Conservation (phyloP, 2,888 invertebrate genomes). For the Hoplodrina ambigua region DNA sequence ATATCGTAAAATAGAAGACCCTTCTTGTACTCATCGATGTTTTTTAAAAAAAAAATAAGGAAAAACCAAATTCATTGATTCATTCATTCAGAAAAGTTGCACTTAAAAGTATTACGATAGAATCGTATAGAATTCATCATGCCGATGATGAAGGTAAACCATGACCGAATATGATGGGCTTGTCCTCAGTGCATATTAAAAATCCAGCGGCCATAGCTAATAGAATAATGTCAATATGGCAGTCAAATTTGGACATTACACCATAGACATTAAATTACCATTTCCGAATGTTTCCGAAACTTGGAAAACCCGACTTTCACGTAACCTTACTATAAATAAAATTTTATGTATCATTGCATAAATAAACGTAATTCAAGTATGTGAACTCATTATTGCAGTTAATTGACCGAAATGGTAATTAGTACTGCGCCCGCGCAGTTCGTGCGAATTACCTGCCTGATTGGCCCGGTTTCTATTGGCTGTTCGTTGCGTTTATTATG, state of each 20-base stretch:
- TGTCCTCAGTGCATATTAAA: slow-evolving; percentile 13
- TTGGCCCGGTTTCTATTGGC: slow-evolving; percentile 45
- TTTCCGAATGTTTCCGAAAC: slow-evolving; percentile 7
- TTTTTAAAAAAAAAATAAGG: neutral
- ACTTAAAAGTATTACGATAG: neutral
- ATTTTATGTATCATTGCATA: slow-evolving; percentile 48
- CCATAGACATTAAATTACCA: slow-evolving; percentile 21
- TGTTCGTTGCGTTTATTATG: slow-evolving; percentile 27
- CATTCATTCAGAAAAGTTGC: neutral
- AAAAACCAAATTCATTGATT: neutral
- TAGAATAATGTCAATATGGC: slow-evolving; percentile 19
- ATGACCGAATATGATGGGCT: slow-evolving; percentile 1
- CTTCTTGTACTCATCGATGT: too few relatives aligned
- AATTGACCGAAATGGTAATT: slow-evolving; percentile 48
- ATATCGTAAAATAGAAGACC: too few relatives aligned
- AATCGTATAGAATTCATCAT: neutral
- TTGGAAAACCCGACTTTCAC: slow-evolving; percentile 2
- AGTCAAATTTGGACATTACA: slow-evolving; percentile 15
- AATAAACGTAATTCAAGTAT: slow-evolving; percentile 46
- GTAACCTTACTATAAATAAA: slow-evolving; percentile 1
- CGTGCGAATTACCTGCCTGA: slow-evolving; percentile 36
- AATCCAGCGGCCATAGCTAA: neutral
- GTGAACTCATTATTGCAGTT: slow-evolving; percentile 46
- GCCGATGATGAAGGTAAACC: slow-evolving; percentile 7
- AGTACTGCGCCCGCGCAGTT: slow-evolving; percentile 21